Percentiles rank a stretch among this genome's conserved stretches.
phyloP scores from a whole-genome alignment of 2,797 vertebrate genomes.

The Smutsia gigantea region DNA sequence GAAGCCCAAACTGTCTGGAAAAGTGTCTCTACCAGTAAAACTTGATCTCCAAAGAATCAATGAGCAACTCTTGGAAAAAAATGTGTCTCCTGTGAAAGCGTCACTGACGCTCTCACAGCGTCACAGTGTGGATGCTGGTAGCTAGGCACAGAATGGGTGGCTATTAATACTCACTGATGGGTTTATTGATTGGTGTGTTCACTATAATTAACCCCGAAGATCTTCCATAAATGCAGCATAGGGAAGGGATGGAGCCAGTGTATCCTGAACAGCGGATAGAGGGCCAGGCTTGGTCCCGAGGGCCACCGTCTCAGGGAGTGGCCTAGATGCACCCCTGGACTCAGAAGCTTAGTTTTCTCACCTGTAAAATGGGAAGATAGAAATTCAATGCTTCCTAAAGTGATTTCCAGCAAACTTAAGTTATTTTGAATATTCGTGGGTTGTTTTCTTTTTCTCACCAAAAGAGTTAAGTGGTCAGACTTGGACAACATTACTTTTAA shows the following conservation, averaged over 20 bases:
- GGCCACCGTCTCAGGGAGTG: background rate
- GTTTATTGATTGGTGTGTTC: constrained; percentile 51
- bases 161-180: constrained; percentile 46
- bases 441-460: background rate
- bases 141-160: constrained; percentile 12
- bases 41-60: constrained; percentile 1
- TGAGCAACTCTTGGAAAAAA: constrained; percentile 59
- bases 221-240: background rate
- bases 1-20: background rate
- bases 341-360: background rate
- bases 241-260: background rate
- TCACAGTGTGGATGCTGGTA: background rate
- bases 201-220: constrained; percentile 50
- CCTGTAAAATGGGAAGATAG: background rate
- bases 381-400: background rate
- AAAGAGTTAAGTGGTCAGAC: background rate
- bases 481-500: background rate
- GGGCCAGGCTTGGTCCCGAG: background rate
- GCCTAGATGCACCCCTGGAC: background rate
- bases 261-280: background rate
- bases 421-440: background rate
- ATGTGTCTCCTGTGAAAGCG: constrained; percentile 42
- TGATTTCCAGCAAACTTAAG: background rate
- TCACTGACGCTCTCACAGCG: background rate
- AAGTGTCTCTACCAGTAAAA: background rate